Conservation (phyloP, 2,113 vertebrate genomes). For the zebrafish (Danio rerio) region DNA sequence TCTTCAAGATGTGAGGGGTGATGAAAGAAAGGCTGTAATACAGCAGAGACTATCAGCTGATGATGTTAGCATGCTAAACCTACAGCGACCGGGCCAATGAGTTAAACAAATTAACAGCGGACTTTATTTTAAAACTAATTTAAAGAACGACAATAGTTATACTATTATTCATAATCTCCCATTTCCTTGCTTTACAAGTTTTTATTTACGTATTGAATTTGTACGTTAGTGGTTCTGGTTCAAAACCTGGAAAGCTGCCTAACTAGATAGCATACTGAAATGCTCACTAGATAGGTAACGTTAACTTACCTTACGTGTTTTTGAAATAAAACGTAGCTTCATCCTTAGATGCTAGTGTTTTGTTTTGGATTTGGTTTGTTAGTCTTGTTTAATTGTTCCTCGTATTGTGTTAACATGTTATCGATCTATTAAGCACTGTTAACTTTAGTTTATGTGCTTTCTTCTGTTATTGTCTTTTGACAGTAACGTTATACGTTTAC, state of each 20-base stretch:
- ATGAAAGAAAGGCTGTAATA: slow-evolving; percentile 28
- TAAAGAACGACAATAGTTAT: not conserved
- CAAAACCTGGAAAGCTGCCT: not conserved
- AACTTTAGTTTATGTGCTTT: no score
- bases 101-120: not conserved
- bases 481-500: no score
- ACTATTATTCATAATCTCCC: not conserved
- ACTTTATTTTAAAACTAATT: not conserved
- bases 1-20: slow-evolving; percentile 23
- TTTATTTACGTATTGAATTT: not conserved
- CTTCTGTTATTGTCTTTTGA: no score
- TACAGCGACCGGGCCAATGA: not conserved
- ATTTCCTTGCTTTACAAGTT: not conserved
- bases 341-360: not conserved
- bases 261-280: not conserved
- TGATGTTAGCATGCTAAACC: slow-evolving; percentile 45
- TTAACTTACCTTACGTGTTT: not conserved
- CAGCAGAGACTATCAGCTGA: slow-evolving; percentile 35
- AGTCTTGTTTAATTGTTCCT: not conserved
- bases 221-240: not conserved
- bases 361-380: not conserved
- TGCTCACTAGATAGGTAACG: no score
- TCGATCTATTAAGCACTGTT: no score
- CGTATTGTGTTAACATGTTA: no score
- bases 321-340: not conserved